Percentiles rank a stretch among this genome's conserved stretches.
phyloP scores from a whole-genome alignment of 2,797 vertebrate species.

The Champsocephalus esox region DNA sequence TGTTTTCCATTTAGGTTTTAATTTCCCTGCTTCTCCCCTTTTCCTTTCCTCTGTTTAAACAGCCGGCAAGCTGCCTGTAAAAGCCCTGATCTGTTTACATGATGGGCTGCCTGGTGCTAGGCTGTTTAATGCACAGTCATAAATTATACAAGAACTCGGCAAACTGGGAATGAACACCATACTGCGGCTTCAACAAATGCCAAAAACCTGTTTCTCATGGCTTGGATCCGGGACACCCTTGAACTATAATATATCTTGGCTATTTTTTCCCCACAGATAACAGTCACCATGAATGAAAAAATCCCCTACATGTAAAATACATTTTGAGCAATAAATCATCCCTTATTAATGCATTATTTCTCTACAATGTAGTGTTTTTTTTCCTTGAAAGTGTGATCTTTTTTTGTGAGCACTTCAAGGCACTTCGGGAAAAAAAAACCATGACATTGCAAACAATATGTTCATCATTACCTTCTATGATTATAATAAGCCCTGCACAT shows the following conservation, averaged over 20 bases:
- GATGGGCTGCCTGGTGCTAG: conserved; percentile 80
- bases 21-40: conserved; percentile 91
- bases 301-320: neutral
- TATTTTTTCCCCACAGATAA: conserved; percentile 10
- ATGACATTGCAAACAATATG: conserved; percentile 21
- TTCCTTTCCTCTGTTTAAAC: conserved; percentile 88
- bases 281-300: conserved; percentile 22
- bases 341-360: conserved; percentile 28
- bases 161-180: conserved; percentile 73
- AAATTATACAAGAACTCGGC: conserved; percentile 81
- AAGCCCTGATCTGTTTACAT: conserved; percentile 83
- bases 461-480: conserved; percentile 29
- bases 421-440: conserved; percentile 1
- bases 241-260: conserved; percentile 44
- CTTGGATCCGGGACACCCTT: conserved; percentile 49
- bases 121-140: conserved; percentile 80
- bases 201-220: conserved; percentile 74
- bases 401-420: conserved; percentile 19
- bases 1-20: conserved; percentile 90
- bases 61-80: conserved; percentile 79
- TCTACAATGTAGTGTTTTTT: conserved; percentile 28
- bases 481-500: conserved; percentile 16
- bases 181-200: conserved; percentile 67
- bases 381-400: conserved; percentile 33
- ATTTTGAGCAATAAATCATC: conserved; percentile 26